Evolutionary conservation across 2,888 invertebrate genomes (phyloP).

Genomic region (Eutolmus rufibarbis): DNA sequence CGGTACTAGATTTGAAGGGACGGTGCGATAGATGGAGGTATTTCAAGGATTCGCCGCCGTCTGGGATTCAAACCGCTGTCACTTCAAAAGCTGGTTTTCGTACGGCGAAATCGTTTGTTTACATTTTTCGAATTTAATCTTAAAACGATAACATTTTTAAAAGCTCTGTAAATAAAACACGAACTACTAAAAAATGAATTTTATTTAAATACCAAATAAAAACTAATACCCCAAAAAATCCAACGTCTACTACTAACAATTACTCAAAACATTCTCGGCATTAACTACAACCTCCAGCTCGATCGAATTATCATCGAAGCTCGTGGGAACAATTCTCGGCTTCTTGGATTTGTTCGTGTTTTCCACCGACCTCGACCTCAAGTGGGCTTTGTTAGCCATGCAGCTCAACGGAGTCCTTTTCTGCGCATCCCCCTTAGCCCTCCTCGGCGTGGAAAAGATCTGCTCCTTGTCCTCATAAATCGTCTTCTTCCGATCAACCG

Average conservation of each 20-base stretch:
- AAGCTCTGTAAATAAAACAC: background rate
- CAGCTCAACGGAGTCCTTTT: slow-evolving; percentile 46
- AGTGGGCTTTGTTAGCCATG: slow-evolving; percentile 44
- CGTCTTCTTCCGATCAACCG: background rate
- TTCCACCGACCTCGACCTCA: slow-evolving; percentile 44
- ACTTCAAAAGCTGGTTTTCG: background rate
- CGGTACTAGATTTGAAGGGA: background rate
- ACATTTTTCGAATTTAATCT: background rate
- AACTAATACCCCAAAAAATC: background rate
- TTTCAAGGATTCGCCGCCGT: background rate
- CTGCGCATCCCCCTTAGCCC: background rate
- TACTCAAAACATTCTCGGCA: background rate
- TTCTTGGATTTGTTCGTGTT: slow-evolving; percentile 23
- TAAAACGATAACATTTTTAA: background rate
- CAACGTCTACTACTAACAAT: background rate
- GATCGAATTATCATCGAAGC: slow-evolving; percentile 42
- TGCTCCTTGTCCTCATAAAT: slow-evolving; percentile 43
- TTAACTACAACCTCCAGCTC: background rate
- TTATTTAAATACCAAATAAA: background rate
- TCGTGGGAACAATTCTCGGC: background rate
- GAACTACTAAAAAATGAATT: background rate
- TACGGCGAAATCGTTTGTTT: background rate
- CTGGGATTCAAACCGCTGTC: background rate
- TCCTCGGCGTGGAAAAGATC: slow-evolving; percentile 21
- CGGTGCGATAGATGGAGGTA: background rate